Percentiles rank a stretch among this genome's conserved stretches.
Evolutionary conservation across 2,113 vertebrate species (phyloP).

Genomic region (Grammomys dolichurus): DNA sequence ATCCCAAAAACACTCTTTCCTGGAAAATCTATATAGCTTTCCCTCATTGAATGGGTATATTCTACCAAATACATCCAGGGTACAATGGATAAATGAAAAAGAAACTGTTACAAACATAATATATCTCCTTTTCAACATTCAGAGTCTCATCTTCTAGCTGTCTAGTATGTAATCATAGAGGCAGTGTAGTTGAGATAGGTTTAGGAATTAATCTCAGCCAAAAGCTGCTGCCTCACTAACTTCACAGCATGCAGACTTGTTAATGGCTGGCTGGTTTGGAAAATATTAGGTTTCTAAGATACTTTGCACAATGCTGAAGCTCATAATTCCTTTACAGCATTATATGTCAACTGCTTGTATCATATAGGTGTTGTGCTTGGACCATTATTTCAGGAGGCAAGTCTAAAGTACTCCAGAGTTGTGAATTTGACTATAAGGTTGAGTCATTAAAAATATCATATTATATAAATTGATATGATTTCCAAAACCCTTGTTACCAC

Average conservation of each 20-base stretch:
- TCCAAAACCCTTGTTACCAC: neutral
- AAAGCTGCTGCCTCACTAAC: neutral
- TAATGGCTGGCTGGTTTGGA: neutral
- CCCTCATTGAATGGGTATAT: neutral
- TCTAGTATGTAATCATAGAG: neutral
- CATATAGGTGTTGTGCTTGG: too few relatives aligned
- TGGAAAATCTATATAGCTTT: neutral
- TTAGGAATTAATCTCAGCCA: neutral
- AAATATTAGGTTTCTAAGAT: neutral
- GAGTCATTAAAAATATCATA: neutral
- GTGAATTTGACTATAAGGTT: neutral
- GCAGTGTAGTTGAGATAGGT: neutral
- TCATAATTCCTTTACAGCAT: neutral
- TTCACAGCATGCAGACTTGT: neutral
- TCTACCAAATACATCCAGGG: neutral
- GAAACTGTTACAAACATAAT: neutral
- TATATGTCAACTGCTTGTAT: neutral
- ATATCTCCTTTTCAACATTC: neutral
- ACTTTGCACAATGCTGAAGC: neutral
- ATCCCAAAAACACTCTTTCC: neutral
- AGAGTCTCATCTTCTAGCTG: neutral
- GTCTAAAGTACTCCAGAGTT: neutral
- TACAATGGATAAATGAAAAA: neutral
- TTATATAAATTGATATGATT: neutral
- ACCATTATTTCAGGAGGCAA: neutral